A percentile compares a stretch with the other conserved stretches of the same genome.
These are phyloP conservation scores for Enteromius afrohamiltoni DNA, from an alignment of 2,797 vertebrate species.

Conservation along the genomic window DNA sequence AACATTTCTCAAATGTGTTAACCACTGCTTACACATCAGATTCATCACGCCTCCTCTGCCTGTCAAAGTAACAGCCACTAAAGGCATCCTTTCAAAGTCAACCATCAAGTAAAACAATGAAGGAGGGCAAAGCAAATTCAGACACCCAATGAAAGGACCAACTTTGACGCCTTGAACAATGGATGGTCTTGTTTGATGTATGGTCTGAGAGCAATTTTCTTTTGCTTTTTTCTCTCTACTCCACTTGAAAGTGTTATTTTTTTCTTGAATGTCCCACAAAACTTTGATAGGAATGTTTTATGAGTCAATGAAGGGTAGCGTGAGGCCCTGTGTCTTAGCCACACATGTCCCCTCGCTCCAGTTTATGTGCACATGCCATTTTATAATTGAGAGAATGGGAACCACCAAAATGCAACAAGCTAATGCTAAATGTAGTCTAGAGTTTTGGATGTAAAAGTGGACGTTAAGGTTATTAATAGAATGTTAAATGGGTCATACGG, in stretches of 20 bases:
- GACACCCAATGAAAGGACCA: conserved; percentile 37
- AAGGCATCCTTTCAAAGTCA: conserved; percentile 42
- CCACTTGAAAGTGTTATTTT: conserved; percentile 49
- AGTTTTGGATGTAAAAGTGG: conserved; percentile 25
- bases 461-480: conserved; percentile 22
- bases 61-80: conserved; percentile 37
- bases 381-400: conserved; percentile 34
- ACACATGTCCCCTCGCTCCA: background rate
- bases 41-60: background rate
- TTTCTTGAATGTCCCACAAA: conserved; percentile 38
- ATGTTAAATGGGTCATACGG: too few relatives aligned
- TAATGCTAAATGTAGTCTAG: conserved; percentile 34
- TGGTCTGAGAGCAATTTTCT: conserved; percentile 40
- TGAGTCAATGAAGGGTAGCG: conserved; percentile 23
- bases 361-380: conserved; percentile 8
- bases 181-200: conserved; percentile 46
- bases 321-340: conserved; percentile 26
- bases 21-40: conserved; percentile 30
- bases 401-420: conserved; percentile 31
- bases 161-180: conserved; percentile 40
- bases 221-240: background rate
- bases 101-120: conserved; percentile 12
- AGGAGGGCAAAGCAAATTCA: conserved; percentile 10
- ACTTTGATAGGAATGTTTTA: conserved; percentile 49
- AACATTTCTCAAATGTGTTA: conserved; percentile 25